A percentile compares a stretch with the other conserved stretches of the same genome.
Conservation (phyloP, 2,113 vertebrate species). For the Mustela nigripes region DNA sequence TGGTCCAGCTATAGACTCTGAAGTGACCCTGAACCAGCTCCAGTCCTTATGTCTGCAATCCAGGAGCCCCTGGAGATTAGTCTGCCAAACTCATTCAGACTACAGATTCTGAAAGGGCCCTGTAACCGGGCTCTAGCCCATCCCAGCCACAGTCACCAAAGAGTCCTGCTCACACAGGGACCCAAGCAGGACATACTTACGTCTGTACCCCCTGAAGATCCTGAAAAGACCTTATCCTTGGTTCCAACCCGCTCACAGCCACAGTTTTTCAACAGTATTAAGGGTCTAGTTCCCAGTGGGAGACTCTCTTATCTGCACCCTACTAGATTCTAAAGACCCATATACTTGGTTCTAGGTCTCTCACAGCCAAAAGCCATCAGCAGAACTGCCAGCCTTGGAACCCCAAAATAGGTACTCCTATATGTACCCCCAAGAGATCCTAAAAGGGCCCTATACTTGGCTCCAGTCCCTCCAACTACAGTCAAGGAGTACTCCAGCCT, state of each 20-base stretch:
- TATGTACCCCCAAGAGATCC: neutral
- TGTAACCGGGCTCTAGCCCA: neutral
- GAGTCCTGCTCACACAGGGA: neutral
- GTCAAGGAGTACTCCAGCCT: neutral
- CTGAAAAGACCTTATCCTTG: neutral
- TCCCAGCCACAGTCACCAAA: neutral
- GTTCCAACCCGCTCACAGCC: neutral
- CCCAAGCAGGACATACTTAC: neutral
- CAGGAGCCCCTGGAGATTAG: neutral
- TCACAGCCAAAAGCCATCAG: neutral
- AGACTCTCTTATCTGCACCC: neutral
- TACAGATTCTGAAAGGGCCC: neutral
- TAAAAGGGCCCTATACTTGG: neutral
- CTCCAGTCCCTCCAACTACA: neutral
- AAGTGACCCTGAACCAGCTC: neutral
- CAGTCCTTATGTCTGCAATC: neutral
- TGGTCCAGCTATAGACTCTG: neutral
- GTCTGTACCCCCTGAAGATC: neutral
- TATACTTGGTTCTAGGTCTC: neutral
- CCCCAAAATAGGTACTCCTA: neutral
- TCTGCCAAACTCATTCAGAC: neutral
- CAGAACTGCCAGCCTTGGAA: neutral
- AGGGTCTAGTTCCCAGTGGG: neutral
- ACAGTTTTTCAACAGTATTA: neutral
- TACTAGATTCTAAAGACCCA: neutral